Percentiles rank a stretch among this genome's conserved stretches.
These are phyloP conservation scores for Mionectes olivaceus DNA, from an alignment of 2,797 vertebrate species.

Conservation along the genomic window DNA sequence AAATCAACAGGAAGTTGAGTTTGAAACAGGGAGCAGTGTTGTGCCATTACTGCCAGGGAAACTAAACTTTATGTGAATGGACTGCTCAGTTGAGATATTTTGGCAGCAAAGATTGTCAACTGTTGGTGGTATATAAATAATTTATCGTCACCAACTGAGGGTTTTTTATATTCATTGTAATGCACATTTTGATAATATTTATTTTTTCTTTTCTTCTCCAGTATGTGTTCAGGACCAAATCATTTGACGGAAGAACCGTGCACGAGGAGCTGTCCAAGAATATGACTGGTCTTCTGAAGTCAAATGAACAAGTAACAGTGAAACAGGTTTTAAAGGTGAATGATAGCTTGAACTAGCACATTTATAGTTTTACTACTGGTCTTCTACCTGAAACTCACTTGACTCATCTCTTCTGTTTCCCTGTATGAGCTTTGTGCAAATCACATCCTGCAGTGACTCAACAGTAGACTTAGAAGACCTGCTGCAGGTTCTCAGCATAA, in stretches of 20 bases:
- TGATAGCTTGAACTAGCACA: background rate
- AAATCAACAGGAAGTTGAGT: background rate
- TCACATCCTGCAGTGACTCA: background rate
- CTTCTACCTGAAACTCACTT: background rate
- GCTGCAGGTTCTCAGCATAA: background rate
- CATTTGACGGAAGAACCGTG: slow-evolving; percentile 89
- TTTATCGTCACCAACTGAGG: background rate
- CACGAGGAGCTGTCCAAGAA: slow-evolving; percentile 95
- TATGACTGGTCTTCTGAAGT: slow-evolving; percentile 92
- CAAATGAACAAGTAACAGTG: slow-evolving; percentile 88
- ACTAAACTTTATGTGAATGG: background rate
- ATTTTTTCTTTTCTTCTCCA: slow-evolving; percentile 56
- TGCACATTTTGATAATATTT: background rate
- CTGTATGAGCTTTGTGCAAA: background rate
- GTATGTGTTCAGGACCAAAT: slow-evolving; percentile 93
- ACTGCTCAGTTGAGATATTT: background rate
- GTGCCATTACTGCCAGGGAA: background rate
- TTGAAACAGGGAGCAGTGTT: background rate
- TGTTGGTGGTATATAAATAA: background rate
- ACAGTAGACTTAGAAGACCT: background rate
- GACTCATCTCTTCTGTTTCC: background rate
- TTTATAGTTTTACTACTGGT: background rate
- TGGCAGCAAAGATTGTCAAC: background rate
- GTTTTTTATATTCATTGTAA: background rate
- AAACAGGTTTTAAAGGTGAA: slow-evolving; percentile 91